phyloP scores from a whole-genome alignment of 2,113 vertebrate species.

The Neodontobutis hainanensis region DNA sequence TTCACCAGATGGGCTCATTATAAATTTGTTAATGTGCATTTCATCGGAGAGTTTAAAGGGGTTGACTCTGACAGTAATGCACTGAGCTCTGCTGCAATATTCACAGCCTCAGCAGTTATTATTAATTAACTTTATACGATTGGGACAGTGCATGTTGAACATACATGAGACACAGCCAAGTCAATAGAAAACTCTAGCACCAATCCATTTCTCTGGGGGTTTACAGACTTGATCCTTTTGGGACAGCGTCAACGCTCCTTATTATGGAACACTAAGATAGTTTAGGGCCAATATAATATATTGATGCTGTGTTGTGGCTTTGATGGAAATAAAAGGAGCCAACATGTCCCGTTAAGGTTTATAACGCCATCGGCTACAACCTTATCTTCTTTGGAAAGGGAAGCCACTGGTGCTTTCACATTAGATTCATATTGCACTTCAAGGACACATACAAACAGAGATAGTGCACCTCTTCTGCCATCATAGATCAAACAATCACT shows the following conservation, averaged over 20 bases:
- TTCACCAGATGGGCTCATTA: conserved; percentile 38
- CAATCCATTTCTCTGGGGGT: neutral
- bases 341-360: neutral
- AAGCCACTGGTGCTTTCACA: neutral
- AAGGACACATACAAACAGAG: neutral
- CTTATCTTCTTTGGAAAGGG: neutral
- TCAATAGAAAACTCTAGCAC: conserved; percentile 16
- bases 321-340: neutral
- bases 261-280: neutral
- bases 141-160: no score
- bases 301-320: neutral
- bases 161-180: conserved; percentile 6
- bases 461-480: neutral
- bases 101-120: conserved; percentile 26
- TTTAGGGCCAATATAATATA: neutral
- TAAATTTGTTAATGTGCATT: conserved; percentile 55
- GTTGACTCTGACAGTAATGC: conserved; percentile 20
- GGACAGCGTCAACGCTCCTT: neutral
- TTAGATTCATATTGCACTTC: neutral
- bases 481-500: neutral
- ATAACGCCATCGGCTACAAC: neutral
- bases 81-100: conserved; percentile 35
- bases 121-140: no score
- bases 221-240: neutral
- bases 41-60: conserved; percentile 40